Base-by-base conservation (phyloP, 1,140 invertebrate genomes). In the Drosophila ambigua region DNA sequence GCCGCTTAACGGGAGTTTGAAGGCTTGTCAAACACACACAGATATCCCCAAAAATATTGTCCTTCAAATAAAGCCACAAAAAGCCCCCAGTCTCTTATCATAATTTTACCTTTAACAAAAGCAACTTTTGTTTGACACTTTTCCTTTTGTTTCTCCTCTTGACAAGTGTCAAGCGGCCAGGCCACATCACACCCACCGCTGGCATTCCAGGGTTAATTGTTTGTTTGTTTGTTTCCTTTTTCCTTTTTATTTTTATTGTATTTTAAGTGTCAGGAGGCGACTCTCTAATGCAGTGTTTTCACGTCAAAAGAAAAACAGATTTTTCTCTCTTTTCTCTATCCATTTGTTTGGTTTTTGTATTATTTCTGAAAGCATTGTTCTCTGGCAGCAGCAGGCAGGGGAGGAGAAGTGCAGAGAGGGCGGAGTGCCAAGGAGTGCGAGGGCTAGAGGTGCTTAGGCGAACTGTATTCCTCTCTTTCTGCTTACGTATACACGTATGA, bases 21-120 rank as follows among this genome's bases (percentile, higher is more conserved):
- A 83, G 72, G 83, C 83, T 88, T 87, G 83, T 87, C 82, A 87
- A 87, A 87, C 62, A 79, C 83, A 87, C 35, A 39, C 35, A 39
- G 11, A 39, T 0, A 11, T 11, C 9, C 31, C 4, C 31, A 35
- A 5, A 39, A 39, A 39, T 13, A 3, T 13, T 11, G 11, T 13
- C 9, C 11, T 13, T 39, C 13, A 39, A 39, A 39, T 13, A 39
- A 5, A 11, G 35, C 11, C 35, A 39, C 5, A 5, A 5, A 39
- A 13, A 4, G 6, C 1, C 2, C 11, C 11, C 7, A 31, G 11
- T 39, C 35, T 39, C 35, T 39, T 39, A 39, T 39, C 35, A 39
- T 39, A 13, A 13, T 13, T 39, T 39, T 13, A 39, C 11, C 35
- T 39, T 46, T 23, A 48, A 48, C 45, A 48, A 48, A 23, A 48